Percentiles rank a stretch among this genome's conserved stretches.
Conservation (phyloP, 2,888 invertebrate species). For the Dendrolimus houi region DNA sequence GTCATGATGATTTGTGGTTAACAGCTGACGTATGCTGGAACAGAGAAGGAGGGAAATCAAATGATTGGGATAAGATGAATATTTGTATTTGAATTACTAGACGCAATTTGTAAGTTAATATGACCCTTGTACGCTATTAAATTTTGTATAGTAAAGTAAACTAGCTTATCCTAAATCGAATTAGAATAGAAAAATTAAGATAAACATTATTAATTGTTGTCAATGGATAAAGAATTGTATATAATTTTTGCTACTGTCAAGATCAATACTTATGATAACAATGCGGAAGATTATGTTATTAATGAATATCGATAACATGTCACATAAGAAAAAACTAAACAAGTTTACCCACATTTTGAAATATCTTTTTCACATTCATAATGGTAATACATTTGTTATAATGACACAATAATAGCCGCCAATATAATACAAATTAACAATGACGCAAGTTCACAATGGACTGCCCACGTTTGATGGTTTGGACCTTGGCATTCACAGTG, state of each 20-base stretch:
- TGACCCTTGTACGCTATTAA: too few relatives aligned
- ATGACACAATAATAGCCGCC: constrained; percentile 35
- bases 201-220: not conserved
- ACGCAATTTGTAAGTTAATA: too few relatives aligned
- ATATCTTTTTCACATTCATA: constrained; percentile 17
- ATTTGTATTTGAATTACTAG: too few relatives aligned
- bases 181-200: not conserved
- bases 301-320: not conserved
- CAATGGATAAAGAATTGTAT: not conserved
- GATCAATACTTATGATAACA: not conserved
- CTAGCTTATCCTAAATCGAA: not conserved
- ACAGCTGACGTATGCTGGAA: too few relatives aligned
- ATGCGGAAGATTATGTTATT: not conserved
- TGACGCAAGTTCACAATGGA: constrained; percentile 48
- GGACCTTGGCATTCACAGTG: constrained; percentile 62
- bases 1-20: too few relatives aligned
- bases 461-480: constrained; percentile 42
- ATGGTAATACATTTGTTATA: constrained; percentile 24
- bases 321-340: constrained; percentile 1
- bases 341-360: constrained; percentile 11
- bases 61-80: too few relatives aligned
- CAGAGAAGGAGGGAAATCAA: too few relatives aligned
- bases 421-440: constrained; percentile 50
- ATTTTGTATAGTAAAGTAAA: not conserved
- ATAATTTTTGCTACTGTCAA: not conserved